phyloP scores from a whole-genome alignment of 2,888 invertebrate species.

The Diogma glabrata region DNA sequence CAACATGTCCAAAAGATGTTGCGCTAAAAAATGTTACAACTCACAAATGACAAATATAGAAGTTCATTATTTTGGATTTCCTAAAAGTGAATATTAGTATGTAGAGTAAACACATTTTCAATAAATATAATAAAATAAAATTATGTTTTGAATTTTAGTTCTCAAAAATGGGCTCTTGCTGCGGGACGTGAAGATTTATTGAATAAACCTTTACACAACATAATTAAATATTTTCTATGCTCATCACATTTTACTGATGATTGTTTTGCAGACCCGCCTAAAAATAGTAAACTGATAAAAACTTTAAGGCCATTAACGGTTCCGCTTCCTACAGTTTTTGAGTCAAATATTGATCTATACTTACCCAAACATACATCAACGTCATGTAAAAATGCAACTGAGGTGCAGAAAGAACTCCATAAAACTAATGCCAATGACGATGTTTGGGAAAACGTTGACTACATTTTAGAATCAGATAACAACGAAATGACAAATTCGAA shows the following conservation, averaged over 20 bases:
- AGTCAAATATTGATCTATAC: slow-evolving; percentile 15
- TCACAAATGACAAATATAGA: slow-evolving; percentile 18
- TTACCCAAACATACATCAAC: neutral
- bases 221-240: slow-evolving; percentile 18
- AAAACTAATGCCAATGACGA: neutral
- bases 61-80: slow-evolving; percentile 21
- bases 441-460: neutral
- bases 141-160: slow-evolving; percentile 10
- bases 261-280: slow-evolving; percentile 16
- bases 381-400: neutral
- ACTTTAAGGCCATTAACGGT: slow-evolving; percentile 12
- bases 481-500: too few species aligned
- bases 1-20: slow-evolving; percentile 21
- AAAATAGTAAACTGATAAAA: slow-evolving; percentile 16
- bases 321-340: slow-evolving; percentile 18
- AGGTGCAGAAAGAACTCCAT: neutral
- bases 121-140: neutral
- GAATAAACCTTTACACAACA: slow-evolving; percentile 13
- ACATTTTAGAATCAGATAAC: too few species aligned
- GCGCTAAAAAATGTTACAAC: slow-evolving; percentile 22
- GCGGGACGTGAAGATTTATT: slow-evolving; percentile 16
- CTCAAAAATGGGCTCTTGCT: slow-evolving; percentile 16
- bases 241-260: slow-evolving; percentile 18
- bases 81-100: slow-evolving; percentile 20
- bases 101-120: too few species aligned